phyloP scores from a whole-genome alignment of 2,888 invertebrate genomes.

The Sinelater perroti region DNA sequence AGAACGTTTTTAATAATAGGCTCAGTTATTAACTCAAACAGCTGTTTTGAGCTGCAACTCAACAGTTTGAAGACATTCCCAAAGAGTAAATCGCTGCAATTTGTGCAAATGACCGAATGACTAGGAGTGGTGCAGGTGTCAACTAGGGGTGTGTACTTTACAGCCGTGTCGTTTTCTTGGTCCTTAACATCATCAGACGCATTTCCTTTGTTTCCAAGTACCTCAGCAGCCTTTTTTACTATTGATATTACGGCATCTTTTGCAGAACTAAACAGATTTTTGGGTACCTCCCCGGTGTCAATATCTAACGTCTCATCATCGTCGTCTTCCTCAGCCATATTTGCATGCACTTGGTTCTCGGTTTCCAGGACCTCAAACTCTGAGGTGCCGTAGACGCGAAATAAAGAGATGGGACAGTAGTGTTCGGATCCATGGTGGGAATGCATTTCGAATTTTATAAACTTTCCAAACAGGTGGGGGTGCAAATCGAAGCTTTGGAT shows the following conservation, averaged over 20 bases:
- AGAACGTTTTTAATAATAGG: conserved; percentile 70
- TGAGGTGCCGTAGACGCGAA: conserved; percentile 92
- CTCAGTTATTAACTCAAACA: conserved; percentile 69
- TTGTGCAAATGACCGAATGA: conserved; percentile 77
- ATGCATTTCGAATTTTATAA: conserved; percentile 88
- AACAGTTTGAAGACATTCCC: conserved; percentile 77
- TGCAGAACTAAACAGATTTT: conserved; percentile 85
- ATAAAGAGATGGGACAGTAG: conserved; percentile 96
- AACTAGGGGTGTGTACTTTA: conserved; percentile 44
- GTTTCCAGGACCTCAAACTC: conserved; percentile 90
- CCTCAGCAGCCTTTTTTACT: conserved; percentile 90
- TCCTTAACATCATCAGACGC: conserved; percentile 64
- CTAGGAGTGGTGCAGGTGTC: conserved; percentile 75
- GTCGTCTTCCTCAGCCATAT: conserved; percentile 71
- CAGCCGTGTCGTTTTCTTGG: conserved; percentile 58
- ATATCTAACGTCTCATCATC: conserved; percentile 68
- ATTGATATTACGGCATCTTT: conserved; percentile 91
- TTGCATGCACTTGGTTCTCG: conserved; percentile 75
- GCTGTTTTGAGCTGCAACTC: conserved; percentile 72
- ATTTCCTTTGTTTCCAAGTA: conserved; percentile 76
- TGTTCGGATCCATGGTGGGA: conserved; percentile 97
- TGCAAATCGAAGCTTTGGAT: conserved; percentile 86
- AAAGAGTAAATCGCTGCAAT: conserved; percentile 77
- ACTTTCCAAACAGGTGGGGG: conserved; percentile 86
- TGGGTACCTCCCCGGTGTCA: conserved; percentile 66